Conservation (phyloP, 2,113 vertebrate genomes). For the Alosa alosa region DNA sequence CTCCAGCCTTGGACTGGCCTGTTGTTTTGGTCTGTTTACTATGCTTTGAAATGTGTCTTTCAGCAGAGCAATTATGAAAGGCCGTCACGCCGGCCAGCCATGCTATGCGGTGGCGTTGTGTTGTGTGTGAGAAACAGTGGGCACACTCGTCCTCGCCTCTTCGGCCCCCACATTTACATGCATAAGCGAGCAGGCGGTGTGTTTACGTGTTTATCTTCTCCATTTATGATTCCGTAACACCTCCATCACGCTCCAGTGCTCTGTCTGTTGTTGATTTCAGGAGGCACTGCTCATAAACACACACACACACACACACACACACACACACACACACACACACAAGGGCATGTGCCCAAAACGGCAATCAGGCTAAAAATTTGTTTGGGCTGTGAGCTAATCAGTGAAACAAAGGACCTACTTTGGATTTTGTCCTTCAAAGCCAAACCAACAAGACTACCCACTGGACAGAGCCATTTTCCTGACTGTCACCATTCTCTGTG, state of each 20-base stretch:
- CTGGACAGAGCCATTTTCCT: neutral
- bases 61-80: neutral
- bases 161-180: neutral
- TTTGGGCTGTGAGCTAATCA: conserved; percentile 4
- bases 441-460: neutral
- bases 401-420: neutral
- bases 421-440: neutral
- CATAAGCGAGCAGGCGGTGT: conserved; percentile 4
- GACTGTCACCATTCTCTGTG: neutral
- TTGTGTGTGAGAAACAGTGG: neutral
- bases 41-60: conserved; percentile 2
- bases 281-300: neutral
- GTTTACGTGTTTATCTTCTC: conserved; percentile 34
- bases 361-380: neutral
- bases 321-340: neutral
- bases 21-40: neutral
- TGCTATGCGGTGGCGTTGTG: neutral
- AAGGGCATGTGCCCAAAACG: neutral
- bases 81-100: neutral
- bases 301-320: conserved; percentile 6
- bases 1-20: neutral
- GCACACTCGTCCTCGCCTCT: neutral
- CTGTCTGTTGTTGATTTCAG: conserved; percentile 19
- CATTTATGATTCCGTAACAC: conserved; percentile 25
- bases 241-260: conserved; percentile 4